phyloP scores from a whole-genome alignment of 2,113 vertebrate genomes.

The Calcarius ornatus region DNA sequence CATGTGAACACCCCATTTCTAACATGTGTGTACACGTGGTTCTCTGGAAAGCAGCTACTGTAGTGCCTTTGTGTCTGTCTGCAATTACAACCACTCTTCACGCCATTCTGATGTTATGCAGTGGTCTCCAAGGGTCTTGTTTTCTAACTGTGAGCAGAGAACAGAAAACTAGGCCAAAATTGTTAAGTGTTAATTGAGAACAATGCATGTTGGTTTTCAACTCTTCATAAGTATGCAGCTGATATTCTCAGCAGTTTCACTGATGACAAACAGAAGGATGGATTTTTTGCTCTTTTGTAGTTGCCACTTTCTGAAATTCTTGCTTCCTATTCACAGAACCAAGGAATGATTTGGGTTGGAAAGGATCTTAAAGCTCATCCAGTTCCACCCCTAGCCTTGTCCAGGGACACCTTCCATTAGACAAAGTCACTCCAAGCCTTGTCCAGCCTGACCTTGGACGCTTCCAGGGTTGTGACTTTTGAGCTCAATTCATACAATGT shows the following conservation, averaged over 20 bases:
- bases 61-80: not conserved
- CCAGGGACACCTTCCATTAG: not conserved
- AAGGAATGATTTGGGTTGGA: not conserved
- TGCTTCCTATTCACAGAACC: not conserved
- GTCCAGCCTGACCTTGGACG: not conserved
- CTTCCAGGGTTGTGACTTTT: not conserved
- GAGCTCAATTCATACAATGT: not conserved
- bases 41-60: not conserved
- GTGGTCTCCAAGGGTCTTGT: not conserved
- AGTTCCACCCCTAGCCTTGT: not conserved
- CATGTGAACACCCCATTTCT: not conserved
- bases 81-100: not conserved
- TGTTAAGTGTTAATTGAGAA: not conserved
- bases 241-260: not conserved
- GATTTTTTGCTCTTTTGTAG: not conserved
- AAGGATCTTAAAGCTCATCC: not conserved
- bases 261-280: not conserved
- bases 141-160: not conserved
- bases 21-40: not conserved
- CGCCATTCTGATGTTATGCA: not conserved
- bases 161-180: not conserved
- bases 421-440: not conserved
- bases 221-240: not conserved
- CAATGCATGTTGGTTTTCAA: not conserved
- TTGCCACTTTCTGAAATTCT: not conserved